A percentile compares a stretch with the other conserved stretches of the same genome.
phyloP scores from a whole-genome alignment of 2,113 vertebrate species.

The Odocoileus hemionus region DNA sequence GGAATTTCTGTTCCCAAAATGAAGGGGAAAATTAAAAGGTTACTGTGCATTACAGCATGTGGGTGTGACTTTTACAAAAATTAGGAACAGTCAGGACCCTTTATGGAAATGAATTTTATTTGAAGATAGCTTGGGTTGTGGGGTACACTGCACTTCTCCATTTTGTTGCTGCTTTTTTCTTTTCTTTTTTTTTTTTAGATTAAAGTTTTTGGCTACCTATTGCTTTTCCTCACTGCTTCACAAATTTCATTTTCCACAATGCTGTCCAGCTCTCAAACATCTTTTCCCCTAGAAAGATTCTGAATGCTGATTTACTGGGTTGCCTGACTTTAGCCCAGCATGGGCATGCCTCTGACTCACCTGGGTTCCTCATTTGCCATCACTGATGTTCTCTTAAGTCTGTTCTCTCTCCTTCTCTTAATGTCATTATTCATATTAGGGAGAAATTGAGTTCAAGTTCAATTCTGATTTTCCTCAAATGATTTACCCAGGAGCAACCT shows the following conservation, averaged over 20 bases:
- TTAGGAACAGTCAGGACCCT: background rate
- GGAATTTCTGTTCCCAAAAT: slow-evolving; percentile 2
- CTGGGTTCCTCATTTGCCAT: background rate
- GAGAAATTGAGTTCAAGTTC: slow-evolving; percentile 26
- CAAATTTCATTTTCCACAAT: background rate
- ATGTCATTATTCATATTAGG: background rate
- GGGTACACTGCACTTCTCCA: background rate
- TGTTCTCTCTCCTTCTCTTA: background rate
- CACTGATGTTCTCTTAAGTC: background rate
- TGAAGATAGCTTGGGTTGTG: background rate
- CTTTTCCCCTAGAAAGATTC: background rate
- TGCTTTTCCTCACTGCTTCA: background rate
- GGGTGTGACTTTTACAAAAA: background rate
- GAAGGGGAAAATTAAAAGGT: slow-evolving; percentile 13
- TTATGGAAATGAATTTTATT: background rate
- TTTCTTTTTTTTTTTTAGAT: background rate
- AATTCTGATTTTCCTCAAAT: slow-evolving; percentile 44
- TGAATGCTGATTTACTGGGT: background rate
- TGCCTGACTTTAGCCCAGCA: background rate
- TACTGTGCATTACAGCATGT: background rate
- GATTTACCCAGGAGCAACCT: background rate
- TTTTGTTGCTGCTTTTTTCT: background rate
- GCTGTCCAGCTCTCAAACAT: background rate
- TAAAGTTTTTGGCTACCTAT: background rate
- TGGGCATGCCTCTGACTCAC: background rate